These are phyloP conservation scores for Ochotona curzoniae DNA, from an alignment of 2,113 vertebrate species.

Conservation along the genomic window DNA sequence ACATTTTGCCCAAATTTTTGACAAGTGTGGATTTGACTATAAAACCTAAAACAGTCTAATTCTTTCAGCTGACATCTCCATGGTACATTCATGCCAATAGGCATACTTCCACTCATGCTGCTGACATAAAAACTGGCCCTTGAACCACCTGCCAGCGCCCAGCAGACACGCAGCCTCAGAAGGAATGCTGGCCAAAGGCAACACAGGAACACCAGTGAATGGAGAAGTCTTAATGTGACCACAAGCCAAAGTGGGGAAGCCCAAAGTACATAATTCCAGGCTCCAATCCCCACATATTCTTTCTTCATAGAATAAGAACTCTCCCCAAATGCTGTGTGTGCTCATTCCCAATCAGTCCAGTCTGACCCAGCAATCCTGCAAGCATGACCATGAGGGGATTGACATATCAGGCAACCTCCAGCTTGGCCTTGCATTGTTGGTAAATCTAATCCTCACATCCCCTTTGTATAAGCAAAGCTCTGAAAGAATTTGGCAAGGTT, in stretches of 20 bases:
- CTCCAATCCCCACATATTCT: constrained; percentile 92
- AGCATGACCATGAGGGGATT: constrained; percentile 87
- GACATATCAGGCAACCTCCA: constrained; percentile 88
- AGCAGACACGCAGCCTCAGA: constrained; percentile 88
- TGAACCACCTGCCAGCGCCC: constrained; percentile 93
- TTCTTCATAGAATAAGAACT: constrained; percentile 91
- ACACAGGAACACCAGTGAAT: constrained; percentile 88
- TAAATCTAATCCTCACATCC: constrained; percentile 89
- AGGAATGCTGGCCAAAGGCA: constrained; percentile 92
- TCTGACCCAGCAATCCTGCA: constrained; percentile 90
- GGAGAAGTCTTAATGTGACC: constrained; percentile 95
- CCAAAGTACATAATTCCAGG: constrained; percentile 92
- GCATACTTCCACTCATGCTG: constrained; percentile 90
- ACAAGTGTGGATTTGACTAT: constrained; percentile 92
- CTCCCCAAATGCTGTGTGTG: constrained; percentile 89
- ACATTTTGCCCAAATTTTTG: constrained; percentile 90
- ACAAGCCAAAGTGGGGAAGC: constrained; percentile 90
- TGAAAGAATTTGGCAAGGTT: constrained; percentile 89
- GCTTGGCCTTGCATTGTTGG: constrained; percentile 91
- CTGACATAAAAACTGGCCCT: constrained; percentile 91
- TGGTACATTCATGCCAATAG: constrained; percentile 92
- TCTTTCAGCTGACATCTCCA: constrained; percentile 90
- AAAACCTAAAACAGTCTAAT: constrained; percentile 91
- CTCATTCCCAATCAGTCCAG: constrained; percentile 90
- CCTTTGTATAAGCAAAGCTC: constrained; percentile 91